Evolutionary conservation across 2,797 vertebrate genomes (phyloP).

Genomic region (Anableps anableps): DNA sequence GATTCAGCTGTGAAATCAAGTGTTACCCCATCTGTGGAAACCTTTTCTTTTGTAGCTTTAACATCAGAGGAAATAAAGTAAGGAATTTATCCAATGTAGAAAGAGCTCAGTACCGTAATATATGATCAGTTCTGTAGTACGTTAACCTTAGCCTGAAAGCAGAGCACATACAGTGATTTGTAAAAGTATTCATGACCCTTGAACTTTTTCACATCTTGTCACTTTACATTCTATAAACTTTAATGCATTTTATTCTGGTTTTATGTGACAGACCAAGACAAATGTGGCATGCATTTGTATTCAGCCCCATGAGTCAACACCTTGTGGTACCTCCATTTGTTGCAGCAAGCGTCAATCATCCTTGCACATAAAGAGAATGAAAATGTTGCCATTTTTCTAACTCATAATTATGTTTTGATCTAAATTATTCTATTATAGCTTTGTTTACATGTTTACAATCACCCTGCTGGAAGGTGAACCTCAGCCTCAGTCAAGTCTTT

Average conservation of each 20-base stretch:
- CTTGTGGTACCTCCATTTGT: neutral
- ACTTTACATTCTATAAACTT: neutral
- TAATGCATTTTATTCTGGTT: neutral
- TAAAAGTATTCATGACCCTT: neutral
- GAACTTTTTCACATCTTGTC: neutral
- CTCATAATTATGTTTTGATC: neutral
- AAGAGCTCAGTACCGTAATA: neutral
- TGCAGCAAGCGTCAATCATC: neutral
- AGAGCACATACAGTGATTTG: neutral
- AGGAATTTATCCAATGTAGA: neutral
- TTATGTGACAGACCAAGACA: neutral
- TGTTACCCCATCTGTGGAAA: slow-evolving; percentile 52
- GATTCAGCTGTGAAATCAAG: slow-evolving; percentile 38
- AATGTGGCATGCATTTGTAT: neutral
- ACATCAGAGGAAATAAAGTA: neutral
- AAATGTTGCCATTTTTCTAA: neutral
- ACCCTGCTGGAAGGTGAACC: neutral
- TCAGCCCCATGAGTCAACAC: neutral
- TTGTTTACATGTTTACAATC: neutral
- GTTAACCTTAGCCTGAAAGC: neutral
- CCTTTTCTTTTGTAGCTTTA: neutral
- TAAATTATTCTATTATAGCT: too few relatives aligned
- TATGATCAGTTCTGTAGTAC: neutral
- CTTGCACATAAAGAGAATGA: neutral
- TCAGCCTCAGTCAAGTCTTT: neutral